These are phyloP conservation scores for Argya squamiceps DNA, from an alignment of 2,797 vertebrate genomes.

Conservation along the genomic window DNA sequence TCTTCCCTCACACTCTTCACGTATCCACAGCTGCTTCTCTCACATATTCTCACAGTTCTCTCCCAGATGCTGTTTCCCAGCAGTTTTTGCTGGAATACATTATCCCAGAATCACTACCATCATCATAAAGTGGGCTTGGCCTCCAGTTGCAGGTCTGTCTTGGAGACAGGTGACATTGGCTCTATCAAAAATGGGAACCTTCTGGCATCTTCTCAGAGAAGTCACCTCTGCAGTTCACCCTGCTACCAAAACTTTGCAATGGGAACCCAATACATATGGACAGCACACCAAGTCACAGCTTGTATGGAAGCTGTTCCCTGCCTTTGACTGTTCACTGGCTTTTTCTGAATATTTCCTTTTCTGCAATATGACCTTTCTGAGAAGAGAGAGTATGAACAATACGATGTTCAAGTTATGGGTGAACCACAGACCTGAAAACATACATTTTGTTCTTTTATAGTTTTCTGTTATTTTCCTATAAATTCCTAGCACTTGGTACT, in stretches of 20 bases:
- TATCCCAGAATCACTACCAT: background rate
- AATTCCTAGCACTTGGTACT: background rate
- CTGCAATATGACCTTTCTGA: background rate
- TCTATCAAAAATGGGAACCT: background rate
- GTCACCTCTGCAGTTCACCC: background rate
- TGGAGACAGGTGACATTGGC: background rate
- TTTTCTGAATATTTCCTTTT: background rate
- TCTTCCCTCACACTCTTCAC: background rate
- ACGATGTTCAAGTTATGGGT: background rate
- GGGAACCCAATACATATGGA: background rate
- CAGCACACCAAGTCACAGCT: background rate
- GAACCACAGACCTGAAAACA: background rate
- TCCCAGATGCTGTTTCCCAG: background rate
- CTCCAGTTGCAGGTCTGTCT: background rate
- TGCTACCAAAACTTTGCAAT: background rate
- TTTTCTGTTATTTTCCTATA: background rate
- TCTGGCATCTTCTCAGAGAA: background rate
- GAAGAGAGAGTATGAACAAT: background rate
- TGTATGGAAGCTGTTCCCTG: background rate
- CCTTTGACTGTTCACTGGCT: background rate
- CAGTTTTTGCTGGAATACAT: background rate
- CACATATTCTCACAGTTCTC: background rate
- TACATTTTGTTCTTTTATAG: background rate
- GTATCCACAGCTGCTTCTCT: background rate
- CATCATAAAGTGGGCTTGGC: accelerated